Percentiles rank a stretch among this genome's conserved stretches.
phyloP scores from a whole-genome alignment of 2,797 vertebrate genomes.

The Pygocentrus nattereri region DNA sequence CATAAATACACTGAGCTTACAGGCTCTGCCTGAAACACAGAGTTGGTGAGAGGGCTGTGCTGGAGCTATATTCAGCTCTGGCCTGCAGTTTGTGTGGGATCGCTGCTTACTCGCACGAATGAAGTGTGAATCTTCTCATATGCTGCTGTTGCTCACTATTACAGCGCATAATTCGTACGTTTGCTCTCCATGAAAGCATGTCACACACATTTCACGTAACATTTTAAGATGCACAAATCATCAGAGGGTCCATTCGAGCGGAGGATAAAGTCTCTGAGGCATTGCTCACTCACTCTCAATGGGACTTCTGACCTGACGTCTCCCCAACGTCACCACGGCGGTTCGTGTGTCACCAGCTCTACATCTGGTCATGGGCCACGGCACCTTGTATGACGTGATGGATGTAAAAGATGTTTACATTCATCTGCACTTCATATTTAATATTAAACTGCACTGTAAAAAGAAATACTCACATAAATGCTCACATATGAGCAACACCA shows the following conservation, averaged over 20 bases:
- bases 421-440: too few species aligned
- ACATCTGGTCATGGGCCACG: neutral
- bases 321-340: neutral
- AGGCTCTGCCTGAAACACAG: constrained; percentile 21
- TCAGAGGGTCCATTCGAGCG: neutral
- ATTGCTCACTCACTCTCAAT: neutral
- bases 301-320: neutral
- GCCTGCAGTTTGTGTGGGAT: constrained; percentile 53
- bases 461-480: too few species aligned
- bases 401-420: too few species aligned
- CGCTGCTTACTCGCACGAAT: constrained; percentile 29
- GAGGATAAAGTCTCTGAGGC: neutral
- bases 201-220: neutral
- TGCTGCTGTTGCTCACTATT: constrained; percentile 9
- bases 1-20: neutral
- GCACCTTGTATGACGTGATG: neutral
- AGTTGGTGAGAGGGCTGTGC: constrained; percentile 41
- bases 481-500: too few species aligned
- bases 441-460: too few species aligned
- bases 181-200: neutral
- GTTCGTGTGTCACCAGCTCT: neutral
- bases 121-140: constrained; percentile 41
- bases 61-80: constrained; percentile 52
- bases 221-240: neutral
- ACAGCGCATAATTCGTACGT: neutral